phyloP scores from a whole-genome alignment of 2,888 invertebrate genomes.

The Melanostoma mellinum region DNA sequence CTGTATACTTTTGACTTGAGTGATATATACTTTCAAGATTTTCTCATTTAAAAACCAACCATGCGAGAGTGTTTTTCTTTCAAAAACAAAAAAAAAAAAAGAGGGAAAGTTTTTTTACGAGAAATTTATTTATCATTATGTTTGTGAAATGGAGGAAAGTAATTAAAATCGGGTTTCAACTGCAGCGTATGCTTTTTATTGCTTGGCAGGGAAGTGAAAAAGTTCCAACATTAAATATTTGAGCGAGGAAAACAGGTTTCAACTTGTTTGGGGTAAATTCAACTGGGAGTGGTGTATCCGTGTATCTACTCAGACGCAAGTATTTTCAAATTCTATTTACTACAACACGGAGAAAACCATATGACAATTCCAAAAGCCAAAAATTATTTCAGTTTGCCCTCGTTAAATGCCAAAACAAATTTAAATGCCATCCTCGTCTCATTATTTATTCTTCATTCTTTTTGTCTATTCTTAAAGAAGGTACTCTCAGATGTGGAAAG shows the following conservation, averaged over 20 bases:
- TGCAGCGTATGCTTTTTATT: conserved; percentile 19
- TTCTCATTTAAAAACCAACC: too few relatives aligned
- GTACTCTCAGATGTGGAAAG: background rate
- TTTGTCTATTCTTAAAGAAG: background rate
- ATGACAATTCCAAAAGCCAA: conserved; percentile 1
- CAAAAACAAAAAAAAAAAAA: too few relatives aligned
- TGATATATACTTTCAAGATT: too few relatives aligned
- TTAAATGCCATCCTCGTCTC: conserved; percentile 14
- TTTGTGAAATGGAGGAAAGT: background rate
- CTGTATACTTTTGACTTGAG: too few relatives aligned
- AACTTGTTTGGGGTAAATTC: background rate
- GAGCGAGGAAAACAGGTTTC: conserved; percentile 1
- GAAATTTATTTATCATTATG: too few relatives aligned
- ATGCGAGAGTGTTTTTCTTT: too few relatives aligned
- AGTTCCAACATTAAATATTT: too few relatives aligned
- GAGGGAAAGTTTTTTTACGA: too few relatives aligned
- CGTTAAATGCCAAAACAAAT: conserved; percentile 15
- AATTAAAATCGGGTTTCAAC: background rate
- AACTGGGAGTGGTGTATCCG: background rate
- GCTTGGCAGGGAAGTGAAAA: conserved; percentile 5
- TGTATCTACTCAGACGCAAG: background rate
- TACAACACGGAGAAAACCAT: background rate
- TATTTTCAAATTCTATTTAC: background rate
- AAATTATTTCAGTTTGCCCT: conserved; percentile 13
- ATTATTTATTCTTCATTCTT: conserved; percentile 16